Evolutionary conservation across 2,888 invertebrate species (phyloP).

Genomic region (Ormyrus labotus): DNA sequence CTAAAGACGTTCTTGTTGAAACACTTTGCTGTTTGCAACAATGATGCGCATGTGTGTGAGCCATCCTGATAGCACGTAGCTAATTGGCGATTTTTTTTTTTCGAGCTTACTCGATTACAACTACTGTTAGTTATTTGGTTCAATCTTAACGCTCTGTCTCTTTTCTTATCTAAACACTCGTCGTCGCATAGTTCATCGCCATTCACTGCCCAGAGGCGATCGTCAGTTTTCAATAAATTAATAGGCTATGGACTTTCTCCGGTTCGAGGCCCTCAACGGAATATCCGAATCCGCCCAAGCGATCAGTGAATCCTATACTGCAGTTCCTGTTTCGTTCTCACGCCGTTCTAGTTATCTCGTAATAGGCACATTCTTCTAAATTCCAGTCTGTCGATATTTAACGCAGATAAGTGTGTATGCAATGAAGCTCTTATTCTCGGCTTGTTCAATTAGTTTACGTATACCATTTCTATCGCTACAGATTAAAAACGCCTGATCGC

Average conservation of each 20-base stretch:
- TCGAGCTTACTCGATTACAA: constrained; percentile 34
- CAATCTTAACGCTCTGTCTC: constrained; percentile 60
- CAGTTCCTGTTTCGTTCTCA: neutral
- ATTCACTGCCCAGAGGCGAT: constrained; percentile 46
- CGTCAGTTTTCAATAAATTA: constrained; percentile 63
- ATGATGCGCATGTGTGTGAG: constrained; percentile 27
- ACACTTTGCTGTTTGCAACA: neutral
- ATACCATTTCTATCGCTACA: neutral
- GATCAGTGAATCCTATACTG: constrained; percentile 22
- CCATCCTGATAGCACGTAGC: constrained; percentile 8
- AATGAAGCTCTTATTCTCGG: too few relatives aligned
- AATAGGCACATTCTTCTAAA: constrained; percentile 50
- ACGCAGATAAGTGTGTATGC: constrained; percentile 11
- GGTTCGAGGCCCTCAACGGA: constrained; percentile 56
- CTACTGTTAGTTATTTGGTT: constrained; percentile 69
- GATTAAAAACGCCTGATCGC: constrained; percentile 18
- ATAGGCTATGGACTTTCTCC: constrained; percentile 61
- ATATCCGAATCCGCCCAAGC: constrained; percentile 17
- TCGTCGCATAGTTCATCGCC: constrained; percentile 23
- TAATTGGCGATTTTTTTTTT: constrained; percentile 20
- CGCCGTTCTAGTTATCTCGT: constrained; percentile 13
- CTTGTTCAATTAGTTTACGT: too few relatives aligned
- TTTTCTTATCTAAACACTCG: constrained; percentile 60
- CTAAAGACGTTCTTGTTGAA: constrained; percentile 10
- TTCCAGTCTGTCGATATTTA: constrained; percentile 3